Percentiles rank a stretch among this genome's conserved stretches.
These are phyloP conservation scores for Anseranas semipalmata DNA, from an alignment of 2,113 vertebrate species.

Conservation along the genomic window DNA sequence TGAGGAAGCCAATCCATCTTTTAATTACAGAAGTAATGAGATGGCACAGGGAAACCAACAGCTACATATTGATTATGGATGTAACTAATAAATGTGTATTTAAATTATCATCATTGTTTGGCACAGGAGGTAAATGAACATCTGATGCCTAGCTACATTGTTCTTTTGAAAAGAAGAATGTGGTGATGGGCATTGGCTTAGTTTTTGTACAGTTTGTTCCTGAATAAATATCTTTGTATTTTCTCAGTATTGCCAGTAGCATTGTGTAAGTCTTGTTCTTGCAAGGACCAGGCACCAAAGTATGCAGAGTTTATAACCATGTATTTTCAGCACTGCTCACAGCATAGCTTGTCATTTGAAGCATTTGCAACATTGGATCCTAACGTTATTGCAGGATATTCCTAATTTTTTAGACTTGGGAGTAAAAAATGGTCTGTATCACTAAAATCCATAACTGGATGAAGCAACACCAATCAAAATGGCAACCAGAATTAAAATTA, in stretches of 20 bases:
- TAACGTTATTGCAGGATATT: neutral
- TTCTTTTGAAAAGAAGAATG: neutral
- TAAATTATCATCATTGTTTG: neutral
- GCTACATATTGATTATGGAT: neutral
- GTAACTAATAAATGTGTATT: neutral
- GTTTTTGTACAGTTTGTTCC: neutral
- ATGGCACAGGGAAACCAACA: neutral
- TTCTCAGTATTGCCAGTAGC: neutral
- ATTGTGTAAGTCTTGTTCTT: neutral
- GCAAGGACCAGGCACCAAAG: neutral
- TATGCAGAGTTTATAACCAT: neutral
- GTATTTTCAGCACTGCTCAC: neutral
- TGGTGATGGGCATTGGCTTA: neutral
- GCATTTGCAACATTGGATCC: neutral
- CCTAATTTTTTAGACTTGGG: neutral
- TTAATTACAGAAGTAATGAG: constrained; percentile 2
- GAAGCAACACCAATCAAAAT: neutral
- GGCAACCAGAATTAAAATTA: neutral
- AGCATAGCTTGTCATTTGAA: neutral
- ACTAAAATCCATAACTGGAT: neutral
- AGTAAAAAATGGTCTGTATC: neutral
- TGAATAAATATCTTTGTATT: neutral
- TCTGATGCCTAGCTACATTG: neutral
- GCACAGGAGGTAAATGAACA: neutral
- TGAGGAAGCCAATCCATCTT: neutral